Conservation (phyloP, 2,797 vertebrate species). For the Esox masquinongy region DNA sequence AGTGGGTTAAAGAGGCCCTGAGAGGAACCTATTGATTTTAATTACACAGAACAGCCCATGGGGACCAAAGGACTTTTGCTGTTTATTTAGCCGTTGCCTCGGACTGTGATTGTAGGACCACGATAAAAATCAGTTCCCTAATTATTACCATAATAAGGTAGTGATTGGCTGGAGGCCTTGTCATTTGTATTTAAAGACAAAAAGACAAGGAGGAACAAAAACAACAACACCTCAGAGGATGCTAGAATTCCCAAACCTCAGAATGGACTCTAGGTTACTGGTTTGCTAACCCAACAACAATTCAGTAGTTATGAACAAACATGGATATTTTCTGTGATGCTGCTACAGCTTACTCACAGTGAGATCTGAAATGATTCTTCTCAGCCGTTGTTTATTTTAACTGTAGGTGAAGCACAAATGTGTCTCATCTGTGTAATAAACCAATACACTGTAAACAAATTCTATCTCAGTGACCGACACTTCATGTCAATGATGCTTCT, state of each 20-base stretch:
- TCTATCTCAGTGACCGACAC: slow-evolving; percentile 34
- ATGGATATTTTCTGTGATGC: neutral
- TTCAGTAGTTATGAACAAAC: neutral
- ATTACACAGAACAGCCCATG: slow-evolving; percentile 93
- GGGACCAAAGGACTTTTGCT: slow-evolving; percentile 90
- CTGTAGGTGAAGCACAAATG: neutral
- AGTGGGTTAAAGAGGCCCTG: slow-evolving; percentile 81
- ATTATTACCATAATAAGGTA: slow-evolving; percentile 93
- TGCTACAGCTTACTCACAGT: neutral
- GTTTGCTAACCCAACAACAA: neutral
- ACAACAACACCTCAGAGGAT: slow-evolving; percentile 12
- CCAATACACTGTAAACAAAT: slow-evolving; percentile 35
- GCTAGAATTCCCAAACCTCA: slow-evolving; percentile 12
- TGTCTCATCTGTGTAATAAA: slow-evolving; percentile 9
- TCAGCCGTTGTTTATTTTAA: neutral
- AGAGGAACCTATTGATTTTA: slow-evolving; percentile 99
- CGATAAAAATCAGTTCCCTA: slow-evolving; percentile 87
- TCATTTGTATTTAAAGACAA: slow-evolving; percentile 77
- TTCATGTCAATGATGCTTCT: slow-evolving; percentile 48
- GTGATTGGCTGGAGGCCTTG: slow-evolving; percentile 79
- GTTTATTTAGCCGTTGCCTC: slow-evolving; percentile 88
- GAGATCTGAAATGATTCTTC: neutral
- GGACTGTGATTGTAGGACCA: slow-evolving; percentile 86
- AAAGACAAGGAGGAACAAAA: slow-evolving; percentile 14
- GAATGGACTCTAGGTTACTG: neutral